A percentile compares a stretch with the other conserved stretches of the same genome.
Conservation (phyloP, 2,113 vertebrate genomes). For the Catharus fuscescens region DNA sequence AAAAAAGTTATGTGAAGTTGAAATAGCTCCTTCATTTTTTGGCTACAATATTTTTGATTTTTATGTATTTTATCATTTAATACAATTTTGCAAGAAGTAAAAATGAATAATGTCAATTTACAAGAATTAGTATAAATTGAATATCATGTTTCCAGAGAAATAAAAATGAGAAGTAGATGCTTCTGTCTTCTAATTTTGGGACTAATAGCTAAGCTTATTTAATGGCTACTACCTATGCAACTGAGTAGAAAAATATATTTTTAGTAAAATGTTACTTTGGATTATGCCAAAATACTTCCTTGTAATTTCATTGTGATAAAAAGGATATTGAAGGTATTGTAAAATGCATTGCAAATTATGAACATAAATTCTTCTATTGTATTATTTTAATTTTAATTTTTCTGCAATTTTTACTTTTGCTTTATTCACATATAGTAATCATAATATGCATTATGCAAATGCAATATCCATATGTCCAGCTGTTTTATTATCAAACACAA, state of each 20-base stretch:
- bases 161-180: background rate
- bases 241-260: background rate
- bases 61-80: background rate
- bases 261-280: background rate
- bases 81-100: background rate
- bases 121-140: background rate
- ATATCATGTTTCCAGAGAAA: background rate
- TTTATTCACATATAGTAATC: background rate
- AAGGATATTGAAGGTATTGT: background rate
- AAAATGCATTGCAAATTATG: background rate
- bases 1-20: background rate
- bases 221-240: background rate
- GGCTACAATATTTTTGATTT: background rate
- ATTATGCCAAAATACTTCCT: background rate
- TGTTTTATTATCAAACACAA: background rate
- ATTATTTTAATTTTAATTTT: background rate
- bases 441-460: background rate
- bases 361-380: background rate
- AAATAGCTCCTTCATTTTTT: background rate
- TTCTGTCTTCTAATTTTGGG: background rate
- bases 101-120: background rate
- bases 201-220: background rate
- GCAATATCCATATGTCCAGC: background rate
- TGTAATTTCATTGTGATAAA: background rate
- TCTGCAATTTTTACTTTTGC: background rate